Conservation (phyloP, 2,888 invertebrate species). For the Nowickia ferox region DNA sequence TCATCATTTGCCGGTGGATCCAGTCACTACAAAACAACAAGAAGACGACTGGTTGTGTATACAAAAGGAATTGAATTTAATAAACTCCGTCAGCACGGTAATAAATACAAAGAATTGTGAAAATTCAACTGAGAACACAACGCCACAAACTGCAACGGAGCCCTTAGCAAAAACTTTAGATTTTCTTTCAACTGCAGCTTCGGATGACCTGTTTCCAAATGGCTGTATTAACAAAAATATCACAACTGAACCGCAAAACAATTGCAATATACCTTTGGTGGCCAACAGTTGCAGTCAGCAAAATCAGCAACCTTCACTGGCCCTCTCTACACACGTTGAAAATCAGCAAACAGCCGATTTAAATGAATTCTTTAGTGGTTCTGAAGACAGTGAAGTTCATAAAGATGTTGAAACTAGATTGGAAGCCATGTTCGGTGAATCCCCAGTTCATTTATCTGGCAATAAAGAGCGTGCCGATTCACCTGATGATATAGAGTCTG, state of each 20-base stretch:
- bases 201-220: conserved; percentile 81
- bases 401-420: conserved; percentile 83
- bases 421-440: conserved; percentile 83
- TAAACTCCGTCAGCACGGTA: conserved; percentile 71
- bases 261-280: conserved; percentile 54
- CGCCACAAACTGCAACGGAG: conserved; percentile 15
- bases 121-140: conserved; percentile 62
- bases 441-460: conserved; percentile 79
- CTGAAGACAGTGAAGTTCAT: conserved; percentile 80
- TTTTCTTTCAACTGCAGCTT: conserved; percentile 74
- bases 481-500: conserved; percentile 74
- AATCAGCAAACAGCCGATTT: conserved; percentile 76
- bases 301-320: conserved; percentile 76
- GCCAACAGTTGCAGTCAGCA: conserved; percentile 78
- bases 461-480: conserved; percentile 64
- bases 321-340: conserved; percentile 73
- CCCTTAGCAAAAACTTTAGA: conserved; percentile 66
- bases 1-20: conserved; percentile 57
- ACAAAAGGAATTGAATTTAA: conserved; percentile 86
- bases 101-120: conserved; percentile 63
- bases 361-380: conserved; percentile 80
- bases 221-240: conserved; percentile 80
- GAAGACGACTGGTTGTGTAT: conserved; percentile 89
- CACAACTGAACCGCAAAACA: conserved; percentile 68
- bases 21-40: conserved; percentile 83